Evolutionary conservation across 2,888 invertebrate species (phyloP).

Genomic region (Drosophila picticornis): DNA sequence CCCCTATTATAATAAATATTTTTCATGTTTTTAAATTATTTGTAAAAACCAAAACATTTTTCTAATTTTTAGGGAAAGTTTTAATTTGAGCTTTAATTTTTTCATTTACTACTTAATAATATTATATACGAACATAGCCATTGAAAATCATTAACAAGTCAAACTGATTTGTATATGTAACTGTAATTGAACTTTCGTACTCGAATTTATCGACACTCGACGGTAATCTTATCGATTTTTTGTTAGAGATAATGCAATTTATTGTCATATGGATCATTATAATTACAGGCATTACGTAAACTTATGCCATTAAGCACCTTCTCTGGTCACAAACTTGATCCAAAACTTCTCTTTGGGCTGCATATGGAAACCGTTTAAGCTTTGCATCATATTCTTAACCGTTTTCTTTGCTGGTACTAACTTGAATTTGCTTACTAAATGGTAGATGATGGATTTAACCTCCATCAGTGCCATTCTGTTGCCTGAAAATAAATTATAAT

Average conservation of each 20-base stretch:
- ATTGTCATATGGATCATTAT: neutral
- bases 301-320: neutral
- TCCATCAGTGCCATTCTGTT: constrained; percentile 79
- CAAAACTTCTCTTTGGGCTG: constrained; percentile 72
- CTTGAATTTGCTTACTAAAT: constrained; percentile 66
- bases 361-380: constrained; percentile 47
- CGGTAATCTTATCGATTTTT: neutral
- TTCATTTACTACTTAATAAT: neutral
- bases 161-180: neutral
- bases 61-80: neutral
- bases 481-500: constrained; percentile 28
- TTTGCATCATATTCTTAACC: constrained; percentile 57
- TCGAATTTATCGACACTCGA: neutral
- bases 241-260: neutral
- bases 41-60: neutral
- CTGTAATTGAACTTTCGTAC: neutral
- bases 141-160: neutral
- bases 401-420: constrained; percentile 66
- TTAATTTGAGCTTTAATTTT: neutral
- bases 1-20: neutral
- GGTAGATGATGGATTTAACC: constrained; percentile 72
- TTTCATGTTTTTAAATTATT: neutral
- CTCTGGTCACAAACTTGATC: constrained; percentile 64
- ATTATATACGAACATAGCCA: neutral
- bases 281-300: neutral